A percentile compares a stretch with the other conserved stretches of the same genome.
Evolutionary conservation across 2,797 vertebrate genomes (phyloP).

Genomic region (Echiichthys vipera): DNA sequence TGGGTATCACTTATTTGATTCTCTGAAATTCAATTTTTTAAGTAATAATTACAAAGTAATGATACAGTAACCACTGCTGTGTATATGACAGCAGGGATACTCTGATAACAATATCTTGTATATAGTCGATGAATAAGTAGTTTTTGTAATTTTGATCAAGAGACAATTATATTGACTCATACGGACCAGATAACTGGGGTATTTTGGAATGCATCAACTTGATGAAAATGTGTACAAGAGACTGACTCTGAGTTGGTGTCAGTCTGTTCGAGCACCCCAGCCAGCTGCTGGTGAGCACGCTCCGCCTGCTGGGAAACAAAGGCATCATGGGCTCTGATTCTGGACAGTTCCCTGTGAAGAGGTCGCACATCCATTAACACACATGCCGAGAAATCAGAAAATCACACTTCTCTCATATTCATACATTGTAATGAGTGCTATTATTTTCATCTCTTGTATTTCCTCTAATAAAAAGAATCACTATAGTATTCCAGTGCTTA

Average conservation of each 20-base stretch:
- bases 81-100: not conserved
- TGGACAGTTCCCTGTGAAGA: conserved; percentile 84
- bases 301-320: conserved; percentile 84
- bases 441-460: conserved; percentile 41
- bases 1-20: not conserved
- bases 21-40: not conserved
- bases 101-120: not conserved
- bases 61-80: not conserved
- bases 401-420: not conserved
- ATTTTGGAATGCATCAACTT: not conserved
- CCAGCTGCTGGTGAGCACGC: conserved; percentile 81
- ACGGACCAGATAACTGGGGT: not conserved
- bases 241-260: conserved; percentile 87
- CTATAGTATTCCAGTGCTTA: not conserved
- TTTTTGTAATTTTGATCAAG: not conserved
- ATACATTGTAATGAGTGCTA: conserved; percentile 23
- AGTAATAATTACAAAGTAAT: not conserved
- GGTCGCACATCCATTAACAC: not conserved
- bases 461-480: not conserved
- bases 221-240: not conserved
- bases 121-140: not conserved
- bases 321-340: conserved; percentile 82
- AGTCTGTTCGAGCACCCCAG: conserved; percentile 80
- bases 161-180: not conserved
- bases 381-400: not conserved